These are phyloP conservation scores for Heliconius congener DNA, from an alignment of 1,140 invertebrate genomes.

Conservation along the genomic window DNA sequence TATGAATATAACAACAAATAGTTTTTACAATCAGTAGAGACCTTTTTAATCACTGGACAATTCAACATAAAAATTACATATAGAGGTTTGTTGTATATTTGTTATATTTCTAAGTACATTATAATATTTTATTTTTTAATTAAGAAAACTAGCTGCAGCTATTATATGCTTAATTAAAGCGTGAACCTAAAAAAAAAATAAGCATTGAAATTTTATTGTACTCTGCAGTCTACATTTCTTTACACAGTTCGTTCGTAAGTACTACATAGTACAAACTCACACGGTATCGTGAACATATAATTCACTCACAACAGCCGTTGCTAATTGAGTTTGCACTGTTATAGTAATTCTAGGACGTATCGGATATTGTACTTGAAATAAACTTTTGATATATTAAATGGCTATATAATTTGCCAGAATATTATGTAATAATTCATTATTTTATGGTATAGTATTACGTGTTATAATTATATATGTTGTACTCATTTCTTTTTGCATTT, in stretches of 20 bases:
- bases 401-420: background rate
- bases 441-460: background rate
- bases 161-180: no score
- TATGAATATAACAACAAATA: no score
- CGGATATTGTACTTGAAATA: constrained; percentile 10
- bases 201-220: background rate
- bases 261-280: background rate
- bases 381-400: background rate
- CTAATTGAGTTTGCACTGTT: constrained; percentile 19
- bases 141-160: no score
- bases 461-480: background rate
- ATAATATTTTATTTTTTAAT: no score
- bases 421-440: background rate
- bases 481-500: no score
- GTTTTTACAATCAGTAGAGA: no score
- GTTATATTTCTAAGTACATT: no score
- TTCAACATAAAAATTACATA: no score
- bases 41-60: no score
- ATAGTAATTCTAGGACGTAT: constrained; percentile 20
- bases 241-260: background rate
- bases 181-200: background rate
- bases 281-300: background rate
- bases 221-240: background rate
- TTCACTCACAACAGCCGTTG: constrained; percentile 4
- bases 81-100: no score